phyloP scores from a whole-genome alignment of 37 sponge, comb jelly and placozoan species.

The Agelas oroides region DNA sequence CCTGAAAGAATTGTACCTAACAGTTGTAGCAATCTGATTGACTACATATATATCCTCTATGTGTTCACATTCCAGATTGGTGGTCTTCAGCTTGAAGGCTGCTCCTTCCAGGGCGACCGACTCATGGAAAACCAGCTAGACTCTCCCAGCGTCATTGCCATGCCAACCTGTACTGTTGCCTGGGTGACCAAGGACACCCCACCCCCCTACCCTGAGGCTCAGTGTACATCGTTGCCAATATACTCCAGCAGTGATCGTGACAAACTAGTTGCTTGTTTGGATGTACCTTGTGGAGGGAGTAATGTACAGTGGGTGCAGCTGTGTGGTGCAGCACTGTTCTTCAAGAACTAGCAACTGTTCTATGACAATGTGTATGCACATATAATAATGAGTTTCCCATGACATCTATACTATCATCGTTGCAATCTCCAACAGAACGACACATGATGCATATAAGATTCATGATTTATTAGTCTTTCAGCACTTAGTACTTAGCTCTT shows the following conservation, averaged over 20 bases:
- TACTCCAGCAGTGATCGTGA: constrained; percentile 64
- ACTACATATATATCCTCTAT: too few relatives aligned
- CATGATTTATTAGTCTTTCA: too few relatives aligned
- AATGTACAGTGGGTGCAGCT: constrained; percentile 30
- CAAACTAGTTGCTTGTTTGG: constrained; percentile 68
- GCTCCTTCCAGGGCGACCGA: constrained; percentile 83
- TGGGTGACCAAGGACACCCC: constrained; percentile 84
- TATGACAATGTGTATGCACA: too few relatives aligned
- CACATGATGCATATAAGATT: too few relatives aligned
- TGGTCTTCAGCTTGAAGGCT: constrained; percentile 91
- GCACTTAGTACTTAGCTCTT: too few relatives aligned
- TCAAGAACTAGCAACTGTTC: constrained; percentile 49
- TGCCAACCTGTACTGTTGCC: constrained; percentile 85
- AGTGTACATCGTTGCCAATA: constrained; percentile 73
- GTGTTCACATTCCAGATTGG: constrained; percentile 41
- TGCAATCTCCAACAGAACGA: too few relatives aligned
- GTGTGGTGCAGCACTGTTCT: constrained; percentile 77
- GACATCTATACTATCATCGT: too few relatives aligned
- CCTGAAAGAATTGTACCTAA: too few relatives aligned
- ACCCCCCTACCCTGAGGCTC: constrained; percentile 51
- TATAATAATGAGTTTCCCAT: too few relatives aligned
- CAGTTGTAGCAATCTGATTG: too few relatives aligned
- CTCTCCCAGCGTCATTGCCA: constrained; percentile 73
- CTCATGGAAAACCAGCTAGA: constrained; percentile 71
- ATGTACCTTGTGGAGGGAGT: constrained; percentile 56